Evolutionary conservation across 2,888 invertebrate species (phyloP).

Genomic region (Perithous albicinctus): DNA sequence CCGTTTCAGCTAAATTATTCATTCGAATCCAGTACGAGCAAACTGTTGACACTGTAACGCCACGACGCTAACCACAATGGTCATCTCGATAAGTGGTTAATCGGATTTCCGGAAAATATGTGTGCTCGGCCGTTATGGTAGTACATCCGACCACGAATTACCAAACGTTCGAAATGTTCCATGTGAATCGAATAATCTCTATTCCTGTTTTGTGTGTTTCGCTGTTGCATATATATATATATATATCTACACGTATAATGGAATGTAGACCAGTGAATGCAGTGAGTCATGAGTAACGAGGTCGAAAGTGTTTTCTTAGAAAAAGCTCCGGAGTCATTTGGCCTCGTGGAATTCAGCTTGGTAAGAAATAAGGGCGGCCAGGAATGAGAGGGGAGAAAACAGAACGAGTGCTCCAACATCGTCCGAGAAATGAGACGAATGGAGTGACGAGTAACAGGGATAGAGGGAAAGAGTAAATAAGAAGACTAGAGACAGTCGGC

Average conservation of each 20-base stretch:
- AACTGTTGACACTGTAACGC: constrained; percentile 54
- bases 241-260: neutral
- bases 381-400: neutral
- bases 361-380: constrained; percentile 31
- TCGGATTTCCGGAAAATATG: constrained; percentile 63
- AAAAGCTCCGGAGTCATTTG: constrained; percentile 13
- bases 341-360: constrained; percentile 11
- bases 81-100: constrained; percentile 61
- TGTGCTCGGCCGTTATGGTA: constrained; percentile 49
- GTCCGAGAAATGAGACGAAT: constrained; percentile 25
- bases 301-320: constrained; percentile 30
- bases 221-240: too few species aligned
- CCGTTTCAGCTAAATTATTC: constrained; percentile 33
- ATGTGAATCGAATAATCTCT: constrained; percentile 9
- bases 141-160: constrained; percentile 43
- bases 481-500: constrained; percentile 31
- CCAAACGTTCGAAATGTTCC: constrained; percentile 47
- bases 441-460: constrained; percentile 17
- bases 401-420: neutral
- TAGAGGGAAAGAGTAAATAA: constrained; percentile 52
- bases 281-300: constrained; percentile 3
- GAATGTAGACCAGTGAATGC: neutral
- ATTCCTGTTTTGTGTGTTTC: neutral
- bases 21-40: constrained; percentile 39
- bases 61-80: constrained; percentile 14